Evolutionary conservation across 2,888 invertebrate species (phyloP).

Genomic region (Eilema caniola): DNA sequence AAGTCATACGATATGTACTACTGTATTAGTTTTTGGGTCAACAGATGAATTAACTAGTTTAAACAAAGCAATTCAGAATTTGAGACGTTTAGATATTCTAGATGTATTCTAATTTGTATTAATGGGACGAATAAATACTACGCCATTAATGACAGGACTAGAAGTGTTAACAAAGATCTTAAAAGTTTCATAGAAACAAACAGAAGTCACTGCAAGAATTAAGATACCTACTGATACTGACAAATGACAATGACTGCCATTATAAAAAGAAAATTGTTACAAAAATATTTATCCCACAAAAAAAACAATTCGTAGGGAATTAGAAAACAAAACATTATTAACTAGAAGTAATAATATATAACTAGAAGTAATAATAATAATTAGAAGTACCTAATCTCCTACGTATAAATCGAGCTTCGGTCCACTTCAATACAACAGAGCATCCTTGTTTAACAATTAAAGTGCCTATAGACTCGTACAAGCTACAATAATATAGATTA

Average conservation of each 20-base stretch:
- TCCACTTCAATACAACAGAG: slow-evolving; percentile 37
- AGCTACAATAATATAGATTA: slow-evolving; percentile 36
- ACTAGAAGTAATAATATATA: no score
- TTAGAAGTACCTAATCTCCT: slow-evolving; percentile 12
- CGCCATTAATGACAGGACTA: no score
- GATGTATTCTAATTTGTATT: neutral
- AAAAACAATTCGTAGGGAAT: no score
- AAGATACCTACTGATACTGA: no score
- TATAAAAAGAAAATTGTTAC: no score
- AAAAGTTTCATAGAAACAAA: no score
- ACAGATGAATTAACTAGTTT: slow-evolving; percentile 10
- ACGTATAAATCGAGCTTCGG: slow-evolving; percentile 29
- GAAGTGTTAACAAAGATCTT: no score
- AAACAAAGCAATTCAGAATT: neutral
- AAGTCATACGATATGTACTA: slow-evolving; percentile 24
- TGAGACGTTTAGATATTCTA: neutral
- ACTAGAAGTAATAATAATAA: no score
- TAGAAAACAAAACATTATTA: no score
- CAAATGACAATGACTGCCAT: no score
- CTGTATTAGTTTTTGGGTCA: slow-evolving; percentile 15
- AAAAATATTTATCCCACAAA: neutral
- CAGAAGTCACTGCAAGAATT: no score
- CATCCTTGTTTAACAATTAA: slow-evolving; percentile 43
- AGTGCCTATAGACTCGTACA: slow-evolving; percentile 35
- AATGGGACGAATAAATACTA: neutral